Base-by-base conservation (phyloP, 2,113 vertebrate species). In the Phaethornis superciliosus region DNA sequence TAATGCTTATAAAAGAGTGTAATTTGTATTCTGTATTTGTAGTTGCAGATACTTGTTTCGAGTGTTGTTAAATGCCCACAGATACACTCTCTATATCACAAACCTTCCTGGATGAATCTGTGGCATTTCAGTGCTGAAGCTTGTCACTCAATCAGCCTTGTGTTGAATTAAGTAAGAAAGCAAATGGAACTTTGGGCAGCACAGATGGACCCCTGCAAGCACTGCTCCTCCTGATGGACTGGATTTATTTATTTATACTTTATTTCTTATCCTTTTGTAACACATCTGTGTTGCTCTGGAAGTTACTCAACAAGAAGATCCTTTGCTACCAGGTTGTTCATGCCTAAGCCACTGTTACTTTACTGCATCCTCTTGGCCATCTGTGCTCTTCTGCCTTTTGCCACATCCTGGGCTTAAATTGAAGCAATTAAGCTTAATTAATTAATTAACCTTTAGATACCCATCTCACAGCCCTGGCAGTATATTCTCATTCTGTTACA, bases 321-420 rank as follows among this genome's bases (percentile, higher is more conserved):
- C 81, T 93, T 56, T 76, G 42, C 19, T 51, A 28, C 15, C 7
- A 15, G 15, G 2, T 1, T 58, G 27, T 55, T 60, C 56, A 35
- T 58, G 35, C 70, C 59, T 40, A 24, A 20, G 0, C 18, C 14
- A 2, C 5, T 19, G 23, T 64, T 52, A 37, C 10, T 90, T 44
- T 78, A 23, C 65, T 30, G 27, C 42, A 13, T 55, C 12, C 42
- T 6, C 18, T 33, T 14, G 21, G 32, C n/a, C 24, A 27, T 62
- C 47, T 49, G 15, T 70, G 26, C 63, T 70, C 17, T 62, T 58
- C 10, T 54, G n/a, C 15, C 28, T 54, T 28, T 75, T 80, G n/a
- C 24, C 23, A 15, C 7, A 9, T 84, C 15, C 27, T 51, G 58
- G 15, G 15, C 0, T 0, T 59, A 62, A 35, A 10, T 8, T 1